Evolutionary conservation across 1,140 invertebrate genomes (phyloP), one percentile per base, ranked within the genome.

Genomic region (Megathymus violae): DNA sequence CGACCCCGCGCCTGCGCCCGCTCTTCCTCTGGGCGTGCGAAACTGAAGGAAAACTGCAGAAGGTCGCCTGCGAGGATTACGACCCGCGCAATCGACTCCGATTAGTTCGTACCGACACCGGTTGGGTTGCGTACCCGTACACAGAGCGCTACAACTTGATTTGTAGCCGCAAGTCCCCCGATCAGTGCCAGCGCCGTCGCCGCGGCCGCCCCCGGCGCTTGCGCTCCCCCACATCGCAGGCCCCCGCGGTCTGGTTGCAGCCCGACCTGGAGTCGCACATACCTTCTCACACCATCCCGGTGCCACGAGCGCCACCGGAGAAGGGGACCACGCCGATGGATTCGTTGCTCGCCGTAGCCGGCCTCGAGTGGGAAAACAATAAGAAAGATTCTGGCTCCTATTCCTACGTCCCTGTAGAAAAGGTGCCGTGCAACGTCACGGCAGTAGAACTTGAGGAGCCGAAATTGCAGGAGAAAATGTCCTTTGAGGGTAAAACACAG

Each of bases 41-140:
- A 82, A 92, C 94, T 65, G 94, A 96, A 77, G 95, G 95, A 56
- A 93, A 92, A 77, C 96, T 97, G 74, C 93, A 96, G 76, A 95
- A 96, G 85, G 96, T 97, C 66, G 93, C 94, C 79, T 96, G 95
- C 89, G 96, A 96, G 86, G 96, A 97, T 80, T 97, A 96, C 91
- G 95, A 96, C 88, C 94, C 95, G 76, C 91, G 95, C 34, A 97
- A 96, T 90, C 94, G 96, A 9, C 96, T 97, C 63, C 94, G 95
- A 65, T 88, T 97, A 71, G 95, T 95, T 47, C 95, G 96, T 77
- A 96, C 95, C 2, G 92, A 95, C 1, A 93, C 94, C 75, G 96
- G 96, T 73, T 97, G 96, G 96, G 93, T 95, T 36, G 95, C 95
- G 14, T 95, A 96, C 89, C 96, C 96, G 61, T 92, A 95, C 54